These are phyloP conservation scores for Sarcophaga bullata DNA, from an alignment of 1,140 invertebrate genomes.

Conservation along the genomic window DNA sequence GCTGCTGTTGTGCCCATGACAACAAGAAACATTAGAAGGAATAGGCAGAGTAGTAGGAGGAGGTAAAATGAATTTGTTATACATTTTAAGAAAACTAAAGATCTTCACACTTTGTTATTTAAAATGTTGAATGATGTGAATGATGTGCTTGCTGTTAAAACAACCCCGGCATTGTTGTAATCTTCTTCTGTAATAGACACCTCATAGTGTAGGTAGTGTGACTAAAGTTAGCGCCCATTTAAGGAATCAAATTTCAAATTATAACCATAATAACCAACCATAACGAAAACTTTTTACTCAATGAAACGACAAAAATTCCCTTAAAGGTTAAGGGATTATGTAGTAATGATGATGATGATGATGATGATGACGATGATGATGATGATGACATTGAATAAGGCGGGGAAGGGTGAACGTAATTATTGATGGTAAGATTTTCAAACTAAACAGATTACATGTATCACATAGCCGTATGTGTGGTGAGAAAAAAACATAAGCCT, in stretches of 20 bases:
- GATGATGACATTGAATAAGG: neutral
- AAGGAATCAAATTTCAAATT: conserved; percentile 21
- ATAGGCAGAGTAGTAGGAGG: neutral
- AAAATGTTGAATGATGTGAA: neutral
- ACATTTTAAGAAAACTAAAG: neutral
- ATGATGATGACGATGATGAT: neutral
- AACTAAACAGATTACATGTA: conserved; percentile 1
- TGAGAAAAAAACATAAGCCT: neutral
- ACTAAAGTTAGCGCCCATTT: conserved; percentile 22
- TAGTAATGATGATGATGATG: neutral
- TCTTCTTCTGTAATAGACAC: neutral
- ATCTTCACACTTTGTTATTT: conserved; percentile 9
- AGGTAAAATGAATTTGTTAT: conserved; percentile 17
- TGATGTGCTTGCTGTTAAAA: neutral
- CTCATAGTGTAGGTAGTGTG: conserved; percentile 1
- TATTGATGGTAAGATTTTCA: neutral
- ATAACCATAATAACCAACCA: neutral
- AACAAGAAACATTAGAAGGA: neutral
- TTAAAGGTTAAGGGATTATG: neutral
- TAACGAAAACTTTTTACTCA: neutral
- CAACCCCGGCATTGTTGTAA: neutral
- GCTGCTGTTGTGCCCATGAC: no score
- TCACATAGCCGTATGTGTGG: neutral
- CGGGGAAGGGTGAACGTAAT: neutral
- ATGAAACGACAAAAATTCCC: neutral